A percentile compares a stretch with the other conserved stretches of the same genome.
Evolutionary conservation across 2,797 vertebrate genomes (phyloP).

Genomic region (Pteropus rufus): DNA sequence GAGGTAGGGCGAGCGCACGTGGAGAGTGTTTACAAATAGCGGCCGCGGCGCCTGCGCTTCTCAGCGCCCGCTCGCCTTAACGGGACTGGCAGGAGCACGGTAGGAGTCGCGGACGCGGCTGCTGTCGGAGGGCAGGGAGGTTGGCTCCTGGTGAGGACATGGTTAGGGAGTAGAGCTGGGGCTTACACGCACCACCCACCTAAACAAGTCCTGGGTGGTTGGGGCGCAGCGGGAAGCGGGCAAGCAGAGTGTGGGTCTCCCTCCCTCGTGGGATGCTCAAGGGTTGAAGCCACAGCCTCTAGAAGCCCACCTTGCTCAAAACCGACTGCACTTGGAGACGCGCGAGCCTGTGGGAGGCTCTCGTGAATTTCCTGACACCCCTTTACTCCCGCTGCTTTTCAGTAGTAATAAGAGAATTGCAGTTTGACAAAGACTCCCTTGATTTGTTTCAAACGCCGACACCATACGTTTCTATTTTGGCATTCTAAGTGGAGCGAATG

Average conservation of each 20-base stretch:
- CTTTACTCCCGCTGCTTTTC: neutral
- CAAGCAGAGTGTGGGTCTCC: no score
- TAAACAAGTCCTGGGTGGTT: neutral
- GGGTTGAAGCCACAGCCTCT: neutral
- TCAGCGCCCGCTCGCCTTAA: rapidly evolving
- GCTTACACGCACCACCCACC: neutral
- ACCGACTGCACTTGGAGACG: neutral
- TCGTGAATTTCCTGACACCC: neutral
- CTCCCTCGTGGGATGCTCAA: neutral
- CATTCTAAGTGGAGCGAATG: neutral
- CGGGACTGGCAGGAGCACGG: rapidly evolving
- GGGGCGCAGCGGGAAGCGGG: neutral
- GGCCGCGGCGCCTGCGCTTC: neutral
- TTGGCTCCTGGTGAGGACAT: neutral
- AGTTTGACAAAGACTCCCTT: neutral
- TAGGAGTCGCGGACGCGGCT: neutral
- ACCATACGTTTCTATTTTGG: neutral
- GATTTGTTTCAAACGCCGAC: neutral
- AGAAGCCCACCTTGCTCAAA: neutral
- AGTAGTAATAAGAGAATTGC: neutral
- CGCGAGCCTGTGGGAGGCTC: neutral
- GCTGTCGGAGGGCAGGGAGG: no score
- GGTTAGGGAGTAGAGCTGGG: neutral
- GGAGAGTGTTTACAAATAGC: conserved; percentile 63
- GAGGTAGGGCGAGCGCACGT: conserved; percentile 9